Evolutionary conservation across 2,797 vertebrate species (phyloP).

Genomic region (Bucorvus abyssinicus): DNA sequence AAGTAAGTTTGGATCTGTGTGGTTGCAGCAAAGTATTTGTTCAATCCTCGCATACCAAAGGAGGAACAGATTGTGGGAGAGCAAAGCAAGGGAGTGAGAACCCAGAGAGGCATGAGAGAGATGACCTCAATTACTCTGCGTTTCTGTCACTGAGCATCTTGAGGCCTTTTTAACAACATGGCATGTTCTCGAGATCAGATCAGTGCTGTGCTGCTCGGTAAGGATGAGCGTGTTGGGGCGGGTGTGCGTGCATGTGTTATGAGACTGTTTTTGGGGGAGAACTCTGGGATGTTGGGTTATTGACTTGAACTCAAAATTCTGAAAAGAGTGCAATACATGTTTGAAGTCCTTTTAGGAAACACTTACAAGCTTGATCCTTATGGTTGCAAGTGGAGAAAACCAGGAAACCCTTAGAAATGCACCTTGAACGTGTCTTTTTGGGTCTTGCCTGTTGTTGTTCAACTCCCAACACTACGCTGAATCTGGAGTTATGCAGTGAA

Average conservation of each 20-base stretch:
- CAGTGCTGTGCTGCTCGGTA: neutral
- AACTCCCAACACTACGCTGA: fast-evolving
- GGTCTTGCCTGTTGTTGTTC: neutral
- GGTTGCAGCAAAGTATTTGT: neutral
- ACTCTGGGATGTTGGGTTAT: neutral
- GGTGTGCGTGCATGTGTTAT: neutral
- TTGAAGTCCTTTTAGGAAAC: neutral
- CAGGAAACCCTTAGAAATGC: neutral
- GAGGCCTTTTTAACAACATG: neutral
- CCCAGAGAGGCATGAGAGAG: neutral
- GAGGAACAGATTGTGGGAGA: constrained; percentile 10
- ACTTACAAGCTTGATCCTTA: neutral
- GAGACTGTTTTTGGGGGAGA: neutral
- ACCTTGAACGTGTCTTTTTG: neutral
- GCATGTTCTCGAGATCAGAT: neutral
- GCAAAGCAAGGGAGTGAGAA: neutral
- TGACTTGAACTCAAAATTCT: neutral
- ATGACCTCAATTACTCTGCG: constrained; percentile 17
- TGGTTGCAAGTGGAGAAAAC: neutral
- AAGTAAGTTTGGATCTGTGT: neutral
- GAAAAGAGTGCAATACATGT: neutral
- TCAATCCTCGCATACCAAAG: neutral
- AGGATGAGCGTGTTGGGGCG: neutral
- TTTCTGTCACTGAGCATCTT: neutral
- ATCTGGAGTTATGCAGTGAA: fast-evolving